Percentiles rank a stretch among this genome's conserved stretches.
phyloP scores from a whole-genome alignment of 2,113 vertebrate species.

The Apteryx mantelli region DNA sequence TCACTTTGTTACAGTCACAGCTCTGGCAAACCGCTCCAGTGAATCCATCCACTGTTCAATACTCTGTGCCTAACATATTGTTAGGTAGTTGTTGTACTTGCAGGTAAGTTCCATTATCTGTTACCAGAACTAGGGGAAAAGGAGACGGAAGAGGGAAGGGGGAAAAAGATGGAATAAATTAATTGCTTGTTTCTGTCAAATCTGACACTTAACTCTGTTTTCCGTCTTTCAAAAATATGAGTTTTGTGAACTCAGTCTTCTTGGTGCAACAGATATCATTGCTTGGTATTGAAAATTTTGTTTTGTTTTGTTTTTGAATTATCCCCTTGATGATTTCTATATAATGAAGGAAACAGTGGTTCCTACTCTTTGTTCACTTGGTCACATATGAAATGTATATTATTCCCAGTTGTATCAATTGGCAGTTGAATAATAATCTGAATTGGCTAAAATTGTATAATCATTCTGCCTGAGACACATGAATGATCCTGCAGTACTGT shows the following conservation, averaged over 20 bases:
- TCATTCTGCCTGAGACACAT: conserved; percentile 26
- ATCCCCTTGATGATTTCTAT: not conserved
- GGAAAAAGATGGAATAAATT: not conserved
- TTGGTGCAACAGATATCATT: not conserved
- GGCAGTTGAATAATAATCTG: conserved; percentile 51
- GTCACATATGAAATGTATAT: not conserved
- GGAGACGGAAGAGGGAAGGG: not conserved
- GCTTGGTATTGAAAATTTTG: not conserved
- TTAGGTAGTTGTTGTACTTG: not conserved
- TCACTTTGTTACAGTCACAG: not conserved
- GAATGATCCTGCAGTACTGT: conserved; percentile 11
- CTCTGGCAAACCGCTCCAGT: not conserved
- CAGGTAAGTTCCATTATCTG: not conserved
- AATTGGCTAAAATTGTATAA: conserved; percentile 47
- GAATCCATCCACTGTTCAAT: not conserved
- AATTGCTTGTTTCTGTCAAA: not conserved
- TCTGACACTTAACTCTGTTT: not conserved
- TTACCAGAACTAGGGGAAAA: not conserved
- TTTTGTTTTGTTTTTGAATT: not conserved
- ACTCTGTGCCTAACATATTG: not conserved
- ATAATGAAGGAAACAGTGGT: not conserved
- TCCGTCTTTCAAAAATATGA: not conserved
- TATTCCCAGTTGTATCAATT: conserved; percentile 20
- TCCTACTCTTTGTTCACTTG: not conserved
- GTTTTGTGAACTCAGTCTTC: not conserved